Conservation (phyloP, 2,797 vertebrate species). For the Spheniscus humboldti region DNA sequence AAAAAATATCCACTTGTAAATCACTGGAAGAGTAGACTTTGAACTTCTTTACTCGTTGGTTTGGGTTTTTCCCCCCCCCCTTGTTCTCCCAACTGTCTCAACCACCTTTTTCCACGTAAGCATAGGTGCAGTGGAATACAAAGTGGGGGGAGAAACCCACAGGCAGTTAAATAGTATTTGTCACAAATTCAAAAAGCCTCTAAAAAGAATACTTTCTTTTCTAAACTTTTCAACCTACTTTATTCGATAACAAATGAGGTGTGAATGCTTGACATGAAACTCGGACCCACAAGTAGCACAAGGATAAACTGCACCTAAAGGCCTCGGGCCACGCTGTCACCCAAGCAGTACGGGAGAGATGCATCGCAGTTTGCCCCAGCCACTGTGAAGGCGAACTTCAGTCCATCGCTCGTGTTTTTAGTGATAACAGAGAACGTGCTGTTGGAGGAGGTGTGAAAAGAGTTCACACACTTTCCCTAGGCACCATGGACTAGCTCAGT, state of each 20-base stretch:
- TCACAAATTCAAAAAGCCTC: background rate
- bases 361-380: background rate
- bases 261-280: background rate
- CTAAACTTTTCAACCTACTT: background rate
- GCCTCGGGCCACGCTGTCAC: background rate
- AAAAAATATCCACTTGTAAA: background rate
- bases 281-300: background rate
- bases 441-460: background rate
- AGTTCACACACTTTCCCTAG: background rate
- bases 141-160: background rate
- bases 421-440: background rate
- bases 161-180: background rate
- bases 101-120: background rate
- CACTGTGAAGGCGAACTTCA: background rate
- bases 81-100: background rate
- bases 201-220: background rate
- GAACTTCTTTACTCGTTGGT: background rate
- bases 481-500: background rate
- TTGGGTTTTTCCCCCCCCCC: too few species aligned
- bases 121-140: background rate
- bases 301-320: background rate
- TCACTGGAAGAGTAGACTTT: background rate
- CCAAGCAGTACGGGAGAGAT: background rate
- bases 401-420: fast-evolving
- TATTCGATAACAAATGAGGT: background rate